Evolutionary conservation across 2,888 invertebrate genomes (phyloP), one percentile per base, ranked within the genome.

Genomic region (Furcula furcula): DNA sequence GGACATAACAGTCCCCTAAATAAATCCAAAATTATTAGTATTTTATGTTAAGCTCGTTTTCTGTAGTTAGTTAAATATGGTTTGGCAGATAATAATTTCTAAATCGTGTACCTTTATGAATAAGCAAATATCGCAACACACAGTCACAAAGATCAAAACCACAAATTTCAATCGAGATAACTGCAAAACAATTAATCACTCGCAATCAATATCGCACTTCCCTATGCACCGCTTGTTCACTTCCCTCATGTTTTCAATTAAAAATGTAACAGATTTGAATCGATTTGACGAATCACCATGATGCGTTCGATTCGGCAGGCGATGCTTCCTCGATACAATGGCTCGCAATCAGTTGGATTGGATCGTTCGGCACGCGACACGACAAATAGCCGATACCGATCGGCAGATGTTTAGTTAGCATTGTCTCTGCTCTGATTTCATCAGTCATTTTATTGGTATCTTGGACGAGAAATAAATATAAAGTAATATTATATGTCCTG

Each of bases 241-340:
- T 50, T 50, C 59, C 60, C 58, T 51, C 46, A 40, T 56, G 46
- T 62, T 73, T 71, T 66, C 75, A 76, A 76, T 77, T 78, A 76
- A 78, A 80, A 80, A 68, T 73, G 65, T 60, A 65, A 70, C 73
- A 63, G 68, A 70, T 75, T 75, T 67, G 53, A 65, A 68, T 73
- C 66, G 64, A 71, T 71, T 71, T 75, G 80, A 79, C 71, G 75
- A 65, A 78, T 81, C 81, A 80, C 73, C 77, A 61, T 78, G 77
- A 79, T 63, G 56, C 46, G 59, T 47, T 38, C 39, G 42, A 39
- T 36, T 55, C 26, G 48, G 39, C 30, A 14, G 19, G 41, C 30
- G 31, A 26, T 29, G 46, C 69, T 71, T 72, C 69, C 67, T 67
- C 62, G 59, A 59, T 56, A 78, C 77, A 80, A 79, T 78, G 52